A percentile compares a stretch with the other conserved stretches of the same genome.
Evolutionary conservation across 2,888 invertebrate genomes (phyloP).

Genomic region (Halictus quadricinctus): DNA sequence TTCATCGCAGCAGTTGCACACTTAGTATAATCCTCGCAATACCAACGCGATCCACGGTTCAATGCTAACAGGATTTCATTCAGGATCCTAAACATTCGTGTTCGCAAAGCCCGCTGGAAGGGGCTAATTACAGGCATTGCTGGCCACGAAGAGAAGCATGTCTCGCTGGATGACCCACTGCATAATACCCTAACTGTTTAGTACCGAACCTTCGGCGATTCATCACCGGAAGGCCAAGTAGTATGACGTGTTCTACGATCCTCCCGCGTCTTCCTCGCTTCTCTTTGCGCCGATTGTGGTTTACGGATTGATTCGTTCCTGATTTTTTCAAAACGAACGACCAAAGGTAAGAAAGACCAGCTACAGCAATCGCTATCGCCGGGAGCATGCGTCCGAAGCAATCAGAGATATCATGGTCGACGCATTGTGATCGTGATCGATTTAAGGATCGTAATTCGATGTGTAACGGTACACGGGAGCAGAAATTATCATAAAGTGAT

Average conservation of each 20-base stretch:
- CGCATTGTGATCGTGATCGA: constrained; percentile 11
- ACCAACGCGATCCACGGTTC: background rate
- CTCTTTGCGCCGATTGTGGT: constrained; percentile 11
- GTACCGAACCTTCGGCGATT: background rate
- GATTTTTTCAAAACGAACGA: background rate
- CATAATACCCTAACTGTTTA: constrained; percentile 4
- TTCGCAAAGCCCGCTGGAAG: background rate
- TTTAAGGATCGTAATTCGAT: background rate
- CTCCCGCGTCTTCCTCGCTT: background rate
- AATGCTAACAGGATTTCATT: background rate
- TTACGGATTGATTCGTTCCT: constrained; percentile 13
- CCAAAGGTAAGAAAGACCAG: background rate
- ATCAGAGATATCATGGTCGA: constrained; percentile 1
- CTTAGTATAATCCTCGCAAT: background rate
- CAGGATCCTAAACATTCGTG: background rate
- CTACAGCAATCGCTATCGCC: background rate
- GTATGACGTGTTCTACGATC: constrained; percentile 4
- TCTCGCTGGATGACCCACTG: background rate
- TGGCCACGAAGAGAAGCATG: background rate
- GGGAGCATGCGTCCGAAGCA: background rate
- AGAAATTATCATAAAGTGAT: constrained; percentile 10
- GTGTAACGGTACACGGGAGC: background rate
- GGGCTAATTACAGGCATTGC: background rate
- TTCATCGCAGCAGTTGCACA: background rate
- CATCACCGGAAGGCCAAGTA: background rate